Conservation (phyloP, 1,140 invertebrate species). For the Drosophila parvula region DNA sequence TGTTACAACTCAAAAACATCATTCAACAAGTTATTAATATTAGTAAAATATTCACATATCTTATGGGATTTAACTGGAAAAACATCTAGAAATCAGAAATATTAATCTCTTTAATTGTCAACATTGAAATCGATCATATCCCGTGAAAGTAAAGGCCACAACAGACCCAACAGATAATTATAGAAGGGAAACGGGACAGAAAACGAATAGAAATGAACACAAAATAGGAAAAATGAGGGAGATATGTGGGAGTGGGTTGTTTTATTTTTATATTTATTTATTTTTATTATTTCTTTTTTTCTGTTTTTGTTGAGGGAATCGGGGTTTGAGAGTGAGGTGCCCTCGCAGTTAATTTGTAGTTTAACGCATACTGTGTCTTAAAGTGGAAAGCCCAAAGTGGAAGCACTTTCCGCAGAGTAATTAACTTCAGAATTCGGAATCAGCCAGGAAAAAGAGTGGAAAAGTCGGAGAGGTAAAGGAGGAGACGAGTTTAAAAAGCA, state of each 20-base stretch:
- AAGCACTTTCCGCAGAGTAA: constrained; percentile 21
- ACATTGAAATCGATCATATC: constrained; percentile 10
- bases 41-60: background rate
- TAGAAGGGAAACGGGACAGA: constrained; percentile 4
- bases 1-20: background rate
- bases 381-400: constrained; percentile 13
- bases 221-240: constrained; percentile 6
- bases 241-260: background rate
- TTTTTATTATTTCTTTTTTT: background rate
- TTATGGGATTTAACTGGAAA: background rate
- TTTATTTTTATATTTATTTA: constrained; percentile 3
- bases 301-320: background rate
- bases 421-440: constrained; percentile 18
- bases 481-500: constrained; percentile 21
- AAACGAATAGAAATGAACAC: constrained; percentile 12
- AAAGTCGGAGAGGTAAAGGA: background rate
- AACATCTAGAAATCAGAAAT: constrained; percentile 5
- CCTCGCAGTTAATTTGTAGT: constrained; percentile 23
- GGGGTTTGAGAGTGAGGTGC: constrained; percentile 5
- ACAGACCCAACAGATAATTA: background rate
- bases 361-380: constrained; percentile 16
- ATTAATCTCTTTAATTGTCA: background rate
- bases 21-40: background rate
- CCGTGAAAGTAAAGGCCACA: constrained; percentile 22
- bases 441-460: constrained; percentile 1